Evolutionary conservation across 2,888 invertebrate genomes (phyloP).

Genomic region (Anticlea derivata): DNA sequence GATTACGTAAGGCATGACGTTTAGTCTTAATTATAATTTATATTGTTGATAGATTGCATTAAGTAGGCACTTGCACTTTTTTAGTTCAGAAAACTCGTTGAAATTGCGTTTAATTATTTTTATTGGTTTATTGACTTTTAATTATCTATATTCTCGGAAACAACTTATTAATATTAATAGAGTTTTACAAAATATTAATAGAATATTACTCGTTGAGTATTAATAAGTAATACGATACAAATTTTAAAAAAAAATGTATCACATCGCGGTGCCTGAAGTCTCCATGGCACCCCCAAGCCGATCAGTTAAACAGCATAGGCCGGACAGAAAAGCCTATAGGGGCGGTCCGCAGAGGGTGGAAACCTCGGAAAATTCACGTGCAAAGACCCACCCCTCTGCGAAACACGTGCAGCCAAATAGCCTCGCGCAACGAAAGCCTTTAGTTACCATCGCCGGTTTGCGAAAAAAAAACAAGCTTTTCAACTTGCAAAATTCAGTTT

Average conservation of each 20-base stretch:
- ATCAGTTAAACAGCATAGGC: conserved; percentile 83
- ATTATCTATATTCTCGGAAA: background rate
- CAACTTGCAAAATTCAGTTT: conserved; percentile 53
- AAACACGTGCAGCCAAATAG: conserved; percentile 81
- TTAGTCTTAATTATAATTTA: conserved; percentile 26
- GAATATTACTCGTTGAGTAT: no score
- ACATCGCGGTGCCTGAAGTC: conserved; percentile 41
- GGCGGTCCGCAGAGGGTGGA: conserved; percentile 83
- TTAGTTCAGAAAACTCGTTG: background rate
- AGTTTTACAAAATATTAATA: no score
- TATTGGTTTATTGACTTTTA: background rate
- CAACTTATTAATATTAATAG: no score
- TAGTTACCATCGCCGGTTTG: conserved; percentile 75
- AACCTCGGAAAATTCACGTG: conserved; percentile 84
- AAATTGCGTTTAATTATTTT: no score
- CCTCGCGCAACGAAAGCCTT: conserved; percentile 75
- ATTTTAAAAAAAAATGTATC: background rate
- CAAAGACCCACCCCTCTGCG: conserved; percentile 72
- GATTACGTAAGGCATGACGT: conserved; percentile 17
- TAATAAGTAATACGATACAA: background rate
- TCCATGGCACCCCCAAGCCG: conserved; percentile 63
- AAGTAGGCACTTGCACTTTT: conserved; percentile 2
- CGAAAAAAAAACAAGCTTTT: conserved; percentile 61
- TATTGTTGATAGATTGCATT: conserved; percentile 16
- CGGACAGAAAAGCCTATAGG: conserved; percentile 84